Percentiles rank a stretch among this genome's conserved stretches.
These are phyloP conservation scores for Eristalis intricaria DNA, from an alignment of 2,888 invertebrate genomes.

Conservation along the genomic window DNA sequence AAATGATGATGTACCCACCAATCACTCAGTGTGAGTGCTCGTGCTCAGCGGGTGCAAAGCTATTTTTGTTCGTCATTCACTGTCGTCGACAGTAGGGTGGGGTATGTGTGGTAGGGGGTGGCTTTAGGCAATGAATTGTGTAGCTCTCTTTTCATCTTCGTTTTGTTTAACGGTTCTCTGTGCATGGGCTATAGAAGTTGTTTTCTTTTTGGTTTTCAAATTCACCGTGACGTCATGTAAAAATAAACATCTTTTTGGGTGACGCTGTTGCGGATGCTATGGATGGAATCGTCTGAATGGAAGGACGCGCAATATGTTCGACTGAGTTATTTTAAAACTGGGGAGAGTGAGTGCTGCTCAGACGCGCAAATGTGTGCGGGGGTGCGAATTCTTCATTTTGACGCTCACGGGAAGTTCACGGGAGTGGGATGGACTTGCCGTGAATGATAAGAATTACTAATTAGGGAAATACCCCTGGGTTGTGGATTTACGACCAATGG, in stretches of 20 bases:
- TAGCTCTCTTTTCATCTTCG: not conserved
- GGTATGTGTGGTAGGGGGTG: constrained; percentile 56
- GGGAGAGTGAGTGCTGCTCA: not conserved
- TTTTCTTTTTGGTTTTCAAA: constrained; percentile 8
- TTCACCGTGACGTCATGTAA: constrained; percentile 35
- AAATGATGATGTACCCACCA: constrained; percentile 11
- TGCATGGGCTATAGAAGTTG: not conserved
- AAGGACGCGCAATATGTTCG: not conserved
- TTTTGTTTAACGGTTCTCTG: not conserved
- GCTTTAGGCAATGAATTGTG: constrained; percentile 9
- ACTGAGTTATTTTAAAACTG: not conserved
- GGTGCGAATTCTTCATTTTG: not conserved
- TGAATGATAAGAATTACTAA: not conserved
- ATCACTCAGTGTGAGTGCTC: not conserved
- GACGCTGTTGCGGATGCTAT: not conserved
- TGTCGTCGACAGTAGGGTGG: not conserved
- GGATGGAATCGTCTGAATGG: constrained; percentile 7
- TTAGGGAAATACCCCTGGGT: not conserved
- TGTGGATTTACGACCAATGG: not conserved
- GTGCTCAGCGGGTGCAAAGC: constrained; percentile 52
- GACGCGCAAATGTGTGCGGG: not conserved
- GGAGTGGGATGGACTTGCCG: not conserved
- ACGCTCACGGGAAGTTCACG: not conserved
- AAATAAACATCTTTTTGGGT: constrained; percentile 28
- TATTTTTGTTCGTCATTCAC: constrained; percentile 47